Evolutionary conservation across 92 coral and sea anemone species (phyloP), one percentile per base, ranked within the genome.

Genomic region (Meandrina meandrites): DNA sequence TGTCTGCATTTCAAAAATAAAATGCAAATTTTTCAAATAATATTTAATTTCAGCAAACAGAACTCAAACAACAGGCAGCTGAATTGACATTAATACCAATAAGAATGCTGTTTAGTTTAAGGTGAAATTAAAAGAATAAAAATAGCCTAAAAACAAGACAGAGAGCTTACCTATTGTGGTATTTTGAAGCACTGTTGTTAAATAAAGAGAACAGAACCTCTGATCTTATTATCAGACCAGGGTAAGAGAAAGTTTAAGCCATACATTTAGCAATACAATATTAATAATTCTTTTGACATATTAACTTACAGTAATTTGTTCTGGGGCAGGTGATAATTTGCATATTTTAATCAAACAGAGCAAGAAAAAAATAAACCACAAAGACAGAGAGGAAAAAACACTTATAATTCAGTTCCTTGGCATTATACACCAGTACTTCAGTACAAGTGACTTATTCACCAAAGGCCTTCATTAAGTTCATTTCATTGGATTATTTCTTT

Each of bases 21-120:
- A 58, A 83, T 83, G 86, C 86, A 83, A 83, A 83, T 70, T 82
- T 69, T 82, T 45, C 69, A 53, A 15, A 53, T 50, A 22, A 24
- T 32, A 34, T 21, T 83, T 16, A 51, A 83, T 53, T 83, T 83
- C 66, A 70, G 74, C 47, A 83, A 27, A 67, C 64, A 72, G 51
- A 83, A 53, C 51, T 19, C 86, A 83, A 83, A 83, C 50, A 70
- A 21, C 67, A 57, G 28, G 30, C 24, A 30, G 50, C 48, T 71
- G 21, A 83, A 48, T 31, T 72, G 80, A 45, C 24, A 31, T n/a
- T n/a, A 36, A 83, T 70, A 71, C 53, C 34, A 1, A 68, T 45
- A 21, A n/a, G 16, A 8, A 19, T 45, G 75, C 56, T 62, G 15
- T 35, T 47, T 17, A 30, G 15, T 66, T n/a, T 7, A 42, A 79